These are phyloP conservation scores for Plotosus lineatus DNA, from an alignment of 2,113 vertebrate species.

Conservation along the genomic window DNA sequence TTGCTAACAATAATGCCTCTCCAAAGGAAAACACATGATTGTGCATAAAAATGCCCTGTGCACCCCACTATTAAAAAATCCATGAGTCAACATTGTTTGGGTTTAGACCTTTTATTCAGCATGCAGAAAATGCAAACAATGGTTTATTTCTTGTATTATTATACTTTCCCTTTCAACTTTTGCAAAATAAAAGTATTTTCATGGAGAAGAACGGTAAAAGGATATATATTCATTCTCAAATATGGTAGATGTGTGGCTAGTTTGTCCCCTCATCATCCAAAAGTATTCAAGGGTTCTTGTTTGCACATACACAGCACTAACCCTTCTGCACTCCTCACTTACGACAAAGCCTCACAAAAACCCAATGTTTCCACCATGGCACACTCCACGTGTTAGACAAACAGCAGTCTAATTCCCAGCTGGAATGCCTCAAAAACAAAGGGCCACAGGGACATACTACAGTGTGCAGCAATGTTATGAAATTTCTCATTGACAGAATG, in stretches of 20 bases:
- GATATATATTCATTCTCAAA: not conserved
- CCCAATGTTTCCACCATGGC: conserved; percentile 46
- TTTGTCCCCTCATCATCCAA: conserved; percentile 34
- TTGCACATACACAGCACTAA: conserved; percentile 19
- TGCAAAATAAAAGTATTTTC: not conserved
- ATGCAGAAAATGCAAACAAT: conserved; percentile 25
- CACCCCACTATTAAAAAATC: conserved; percentile 36
- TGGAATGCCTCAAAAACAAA: not conserved
- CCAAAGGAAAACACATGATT: conserved; percentile 23
- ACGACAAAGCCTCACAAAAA: conserved; percentile 31
- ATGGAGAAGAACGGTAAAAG: not conserved
- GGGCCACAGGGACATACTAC: not conserved
- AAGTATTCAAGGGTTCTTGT: conserved; percentile 40
- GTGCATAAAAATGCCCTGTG: conserved; percentile 45
- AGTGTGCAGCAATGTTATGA: not conserved
- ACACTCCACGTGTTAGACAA: conserved; percentile 53
- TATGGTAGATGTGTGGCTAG: conserved; percentile 25
- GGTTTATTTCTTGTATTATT: conserved; percentile 17
- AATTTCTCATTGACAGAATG: not conserved
- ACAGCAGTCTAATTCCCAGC: conserved; percentile 26
- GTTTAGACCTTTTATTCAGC: conserved; percentile 13
- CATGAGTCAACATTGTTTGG: conserved; percentile 44
- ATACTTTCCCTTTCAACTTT: not conserved
- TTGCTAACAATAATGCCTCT: conserved; percentile 23
- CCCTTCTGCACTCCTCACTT: conserved; percentile 33